Base-by-base conservation (phyloP, 2,888 invertebrate genomes). In the Plemyria rubiginata region DNA sequence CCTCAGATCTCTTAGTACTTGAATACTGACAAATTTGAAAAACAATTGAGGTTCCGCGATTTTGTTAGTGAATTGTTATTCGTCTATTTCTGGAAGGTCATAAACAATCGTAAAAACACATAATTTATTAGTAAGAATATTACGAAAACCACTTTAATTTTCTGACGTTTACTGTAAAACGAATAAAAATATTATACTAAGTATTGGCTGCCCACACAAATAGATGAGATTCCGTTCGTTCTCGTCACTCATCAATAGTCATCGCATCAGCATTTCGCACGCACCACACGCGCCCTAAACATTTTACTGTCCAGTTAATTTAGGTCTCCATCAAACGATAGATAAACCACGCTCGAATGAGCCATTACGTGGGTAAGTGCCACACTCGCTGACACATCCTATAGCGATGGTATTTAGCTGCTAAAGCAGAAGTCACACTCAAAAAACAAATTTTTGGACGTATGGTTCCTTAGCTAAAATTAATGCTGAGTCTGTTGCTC, bases 301-400 rank as follows among this genome's bases (percentile, higher is more conserved):
- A 55, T 60, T 71, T 69, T 65, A 68, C 58, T 49, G 57, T 38
- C 49, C 61, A 60, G 65, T 71, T 69, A 69, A 71, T 71, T 69
- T 61, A 53, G 62, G 48, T 53, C 51, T 53, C 51, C 61, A 65
- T 68, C 63, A 69, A 71, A 67, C 60, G 62, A 56, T 8, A 67
- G 60, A 67, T 70, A 66, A 70, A 68, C 48, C 61, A 50, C 60
- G 52, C 54, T 61, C 28, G 65, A 67, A 70, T 68, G 64, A 58
- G 60, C 65, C 56, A 66, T 68, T 66, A 67, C 63, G 54, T 49
- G 57, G 51, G n/a, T 60, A 53, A 60, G 56, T 60, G 22, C 53
- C 12, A 4, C 43, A 7, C 36, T 59, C 46, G 52, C 56, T 53
- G 60, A 60, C 60, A 60, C 56, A 56, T 59, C 40, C 50, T 54